A percentile compares a stretch with the other conserved stretches of the same genome.
These are phyloP conservation scores for Clamator glandarius DNA, from an alignment of 2,797 vertebrate genomes.

Conservation along the genomic window DNA sequence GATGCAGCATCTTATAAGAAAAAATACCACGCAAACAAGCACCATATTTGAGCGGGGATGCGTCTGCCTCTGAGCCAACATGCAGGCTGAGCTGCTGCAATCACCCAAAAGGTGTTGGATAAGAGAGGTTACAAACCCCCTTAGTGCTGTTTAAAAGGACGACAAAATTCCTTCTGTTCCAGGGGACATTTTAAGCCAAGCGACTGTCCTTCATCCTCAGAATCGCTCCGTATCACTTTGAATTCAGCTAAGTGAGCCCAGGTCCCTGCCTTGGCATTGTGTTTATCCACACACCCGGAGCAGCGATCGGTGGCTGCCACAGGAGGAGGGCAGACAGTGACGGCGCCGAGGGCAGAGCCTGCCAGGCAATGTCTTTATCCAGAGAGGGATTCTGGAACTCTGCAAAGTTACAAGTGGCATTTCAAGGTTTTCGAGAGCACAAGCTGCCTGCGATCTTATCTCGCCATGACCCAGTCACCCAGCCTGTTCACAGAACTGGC, in stretches of 20 bases:
- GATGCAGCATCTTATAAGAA: constrained; percentile 43
- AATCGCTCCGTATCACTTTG: neutral
- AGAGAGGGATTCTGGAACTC: neutral
- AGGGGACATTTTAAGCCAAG: neutral
- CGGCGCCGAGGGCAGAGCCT: neutral
- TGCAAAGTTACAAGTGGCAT: neutral
- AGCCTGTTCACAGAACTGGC: neutral
- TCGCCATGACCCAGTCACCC: neutral
- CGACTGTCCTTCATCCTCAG: neutral
- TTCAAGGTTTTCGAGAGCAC: neutral
- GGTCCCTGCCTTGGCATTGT: neutral
- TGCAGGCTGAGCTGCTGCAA: neutral
- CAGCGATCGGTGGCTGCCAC: neutral
- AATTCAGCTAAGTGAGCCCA: neutral
- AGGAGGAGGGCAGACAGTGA: neutral
- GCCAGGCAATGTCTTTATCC: constrained; percentile 2
- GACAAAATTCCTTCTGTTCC: neutral
- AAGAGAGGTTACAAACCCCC: constrained; percentile 23
- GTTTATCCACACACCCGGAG: neutral
- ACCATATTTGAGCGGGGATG: neutral
- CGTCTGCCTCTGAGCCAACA: neutral
- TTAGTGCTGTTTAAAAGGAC: neutral
- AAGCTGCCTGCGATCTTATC: neutral
- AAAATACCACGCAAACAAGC: neutral
- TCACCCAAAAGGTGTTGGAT: neutral